Evolutionary conservation across 2,113 vertebrate genomes (phyloP), one percentile per base, ranked within the genome.

Genomic region (Lonchura striata): DNA sequence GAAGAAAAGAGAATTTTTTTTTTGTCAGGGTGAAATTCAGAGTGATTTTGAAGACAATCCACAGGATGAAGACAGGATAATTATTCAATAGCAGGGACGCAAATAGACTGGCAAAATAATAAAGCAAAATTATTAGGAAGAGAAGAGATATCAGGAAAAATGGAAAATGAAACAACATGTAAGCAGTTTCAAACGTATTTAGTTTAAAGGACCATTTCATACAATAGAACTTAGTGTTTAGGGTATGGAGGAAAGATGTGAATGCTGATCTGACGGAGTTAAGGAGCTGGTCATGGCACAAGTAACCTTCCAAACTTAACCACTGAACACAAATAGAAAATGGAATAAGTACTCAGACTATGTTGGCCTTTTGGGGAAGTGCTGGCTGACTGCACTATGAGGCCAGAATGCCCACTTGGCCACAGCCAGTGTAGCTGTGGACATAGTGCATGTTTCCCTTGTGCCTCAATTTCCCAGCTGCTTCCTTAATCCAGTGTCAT

Each of bases 1-100:
- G 28, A n/a, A 78, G 52, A 56, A 77, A 86, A 69, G 69, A 91
- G 42, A 80, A 59, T 10, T 68, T 8, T 2, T 24, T 84, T 1
- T 72, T 88, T 71, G 44, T 60, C 2, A 11, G 88, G 42, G 24
- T 80, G 64, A 91, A 86, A 77, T 71, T 90, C 64, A 71, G 30
- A 70, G 39, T 30, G 59, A 90, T 88, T 88, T 94, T 94, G 90
- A 88, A 92, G 19, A 57, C 31, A 91, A 88, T 17, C 7, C 23
- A 41, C n/a, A 94, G 44, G 41, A 91, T 64, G 39, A 88, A 49
- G 71, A 80, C 50, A 90, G 75, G 18, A 64, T 49, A 89, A 75
- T 92, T 72, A 74, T 74, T 90, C 66, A 93, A 17, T 63, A 90
- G 31, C 64, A 81, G 44, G 21, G 15, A 35, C 46, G 5, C 46